phyloP scores from a whole-genome alignment of 2,888 invertebrate genomes.

The Dermolepida albohirtum region DNA sequence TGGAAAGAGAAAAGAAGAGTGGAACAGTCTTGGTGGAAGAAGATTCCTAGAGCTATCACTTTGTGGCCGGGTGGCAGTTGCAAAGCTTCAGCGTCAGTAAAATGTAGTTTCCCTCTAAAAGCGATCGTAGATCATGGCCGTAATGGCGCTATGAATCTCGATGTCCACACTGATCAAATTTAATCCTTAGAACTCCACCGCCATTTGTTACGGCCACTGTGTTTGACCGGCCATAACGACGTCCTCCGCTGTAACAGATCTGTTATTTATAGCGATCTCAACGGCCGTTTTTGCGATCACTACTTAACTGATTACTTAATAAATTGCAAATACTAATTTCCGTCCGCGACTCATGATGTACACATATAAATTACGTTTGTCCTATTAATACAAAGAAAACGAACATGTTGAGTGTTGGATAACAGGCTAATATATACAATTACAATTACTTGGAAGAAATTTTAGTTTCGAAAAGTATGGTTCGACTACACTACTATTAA shows the following conservation, averaged over 20 bases:
- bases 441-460: background rate
- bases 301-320: constrained; percentile 54
- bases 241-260: constrained; percentile 52
- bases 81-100: constrained; percentile 53
- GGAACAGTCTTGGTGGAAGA: constrained; percentile 32
- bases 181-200: constrained; percentile 64
- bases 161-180: constrained; percentile 68
- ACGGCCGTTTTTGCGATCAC: constrained; percentile 51
- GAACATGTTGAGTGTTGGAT: constrained; percentile 7
- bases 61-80: constrained; percentile 52
- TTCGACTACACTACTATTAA: no score
- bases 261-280: constrained; percentile 52
- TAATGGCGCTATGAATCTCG: constrained; percentile 68
- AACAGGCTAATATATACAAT: background rate
- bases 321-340: constrained; percentile 44
- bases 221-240: constrained; percentile 59
- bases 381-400: constrained; percentile 22
- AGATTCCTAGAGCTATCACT: constrained; percentile 50
- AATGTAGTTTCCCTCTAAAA: constrained; percentile 62
- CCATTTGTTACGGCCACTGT: constrained; percentile 54
- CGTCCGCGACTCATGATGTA: constrained; percentile 29
- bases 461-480: no score
- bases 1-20: constrained; percentile 37
- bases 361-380: constrained; percentile 34
- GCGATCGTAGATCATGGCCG: constrained; percentile 65